Evolutionary conservation across 2,888 invertebrate species (phyloP), one percentile per base, ranked within the genome.

Genomic region (Drosophila planitibia): DNA sequence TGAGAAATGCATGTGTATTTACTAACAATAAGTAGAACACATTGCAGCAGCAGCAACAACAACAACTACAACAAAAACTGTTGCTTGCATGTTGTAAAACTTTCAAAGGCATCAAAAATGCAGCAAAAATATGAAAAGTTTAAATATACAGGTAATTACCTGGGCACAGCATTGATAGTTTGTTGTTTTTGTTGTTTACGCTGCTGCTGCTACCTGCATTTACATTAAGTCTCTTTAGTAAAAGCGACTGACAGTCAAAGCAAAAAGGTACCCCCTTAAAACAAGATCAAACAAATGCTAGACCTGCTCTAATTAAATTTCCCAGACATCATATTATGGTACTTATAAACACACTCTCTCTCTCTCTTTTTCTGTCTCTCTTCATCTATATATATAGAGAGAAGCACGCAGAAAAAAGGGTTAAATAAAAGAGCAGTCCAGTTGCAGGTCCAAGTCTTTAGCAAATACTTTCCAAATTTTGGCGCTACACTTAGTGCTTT

Each of bases 11-110:
- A 69, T 62, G 65, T 54, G 76, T 73, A 65, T 70, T 53, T 44
- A 62, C 52, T 60, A 87, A 54, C 80, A 88, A 75, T 85, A 85
- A 82, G 80, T 84, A 89, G 84, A 84, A 84, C 83, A 78, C 70
- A 82, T 35, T 22, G 41, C 64, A 83, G 44, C 70, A 64, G 25
- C 66, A 68, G 22, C 74, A 78, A 16, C 76, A 67, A 28, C 67
- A 67, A 37, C 69, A 57, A 16, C 47, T 51, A 60, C 65, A 59
- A 54, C 74, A 74, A 63, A 66, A 59, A 60, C 60, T 81, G 72
- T 71, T 70, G 61, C 72, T 73, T 62, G 82, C 81, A 68, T 73
- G 78, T 67, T 67, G 61, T 33, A 25, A 51, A 69, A 78, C 69
- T 79, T 79, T 82, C 74, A 83, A 77, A 76, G 65, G 66, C 83